Percentiles rank a stretch among this genome's conserved stretches.
Evolutionary conservation across 2,888 invertebrate species (phyloP).

Genomic region (Protodeltote pygarga): DNA sequence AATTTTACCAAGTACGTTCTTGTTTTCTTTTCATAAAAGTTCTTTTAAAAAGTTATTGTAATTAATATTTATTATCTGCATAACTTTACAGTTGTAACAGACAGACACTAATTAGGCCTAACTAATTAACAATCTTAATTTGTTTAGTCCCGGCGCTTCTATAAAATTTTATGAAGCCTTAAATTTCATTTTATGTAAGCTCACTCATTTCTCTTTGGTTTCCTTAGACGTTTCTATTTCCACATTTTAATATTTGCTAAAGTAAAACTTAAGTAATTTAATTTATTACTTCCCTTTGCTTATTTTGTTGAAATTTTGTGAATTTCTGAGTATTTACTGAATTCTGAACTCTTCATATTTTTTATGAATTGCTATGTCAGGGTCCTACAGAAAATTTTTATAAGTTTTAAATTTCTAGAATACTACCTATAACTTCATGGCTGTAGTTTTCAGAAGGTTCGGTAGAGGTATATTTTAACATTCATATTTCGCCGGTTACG

Average conservation of each 20-base stretch:
- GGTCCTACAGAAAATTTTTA: too few species aligned
- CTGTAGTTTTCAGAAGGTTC: not conserved
- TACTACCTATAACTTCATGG: too few species aligned
- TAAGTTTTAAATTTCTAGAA: too few species aligned
- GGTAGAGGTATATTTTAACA: too few species aligned
- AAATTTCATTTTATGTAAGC: constrained; percentile 47
- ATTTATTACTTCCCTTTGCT: constrained; percentile 23
- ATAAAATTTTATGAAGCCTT: constrained; percentile 46
- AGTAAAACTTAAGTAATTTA: constrained; percentile 26
- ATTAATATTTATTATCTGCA: constrained; percentile 17
- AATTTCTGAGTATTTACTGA: not conserved
- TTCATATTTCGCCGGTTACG: too few species aligned
- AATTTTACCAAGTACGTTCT: not conserved
- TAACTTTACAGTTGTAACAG: constrained; percentile 27
- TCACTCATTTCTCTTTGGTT: constrained; percentile 25
- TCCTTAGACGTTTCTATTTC: constrained; percentile 37
- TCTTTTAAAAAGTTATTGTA: constrained; percentile 1
- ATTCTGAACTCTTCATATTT: not conserved
- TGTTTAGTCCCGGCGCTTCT: constrained; percentile 46
- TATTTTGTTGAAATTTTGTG: constrained; percentile 3
- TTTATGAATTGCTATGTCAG: not conserved
- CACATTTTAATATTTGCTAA: constrained; percentile 36
- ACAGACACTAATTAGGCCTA: constrained; percentile 44
- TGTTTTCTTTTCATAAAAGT: too few species aligned
- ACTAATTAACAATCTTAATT: constrained; percentile 57